Evolutionary conservation across 2,113 vertebrate species (phyloP).

Genomic region (Protobothrops flavoviridis): DNA sequence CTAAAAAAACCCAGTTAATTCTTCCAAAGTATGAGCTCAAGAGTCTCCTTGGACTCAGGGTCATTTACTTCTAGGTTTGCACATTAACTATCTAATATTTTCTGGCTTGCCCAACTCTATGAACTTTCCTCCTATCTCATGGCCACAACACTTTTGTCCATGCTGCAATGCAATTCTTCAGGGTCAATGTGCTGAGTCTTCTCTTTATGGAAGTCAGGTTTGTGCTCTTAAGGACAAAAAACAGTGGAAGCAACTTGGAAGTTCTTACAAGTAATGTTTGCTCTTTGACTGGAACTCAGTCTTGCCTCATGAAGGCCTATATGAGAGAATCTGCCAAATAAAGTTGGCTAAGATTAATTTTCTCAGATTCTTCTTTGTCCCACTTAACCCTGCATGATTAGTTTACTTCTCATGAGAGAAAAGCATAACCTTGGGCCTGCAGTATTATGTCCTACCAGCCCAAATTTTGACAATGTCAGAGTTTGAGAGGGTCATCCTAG

Average conservation of each 20-base stretch:
- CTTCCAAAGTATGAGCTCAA: constrained; percentile 1
- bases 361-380: not conserved
- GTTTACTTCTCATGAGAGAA: not conserved
- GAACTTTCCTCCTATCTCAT: not conserved
- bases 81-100: not conserved
- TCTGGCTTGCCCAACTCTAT: not conserved
- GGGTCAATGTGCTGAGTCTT: not conserved
- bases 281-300: not conserved
- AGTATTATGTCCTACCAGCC: not conserved
- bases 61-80: not conserved
- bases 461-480: not conserved
- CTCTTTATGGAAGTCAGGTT: not conserved
- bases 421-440: not conserved
- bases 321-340: not conserved
- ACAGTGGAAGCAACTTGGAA: not conserved
- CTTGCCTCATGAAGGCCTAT: not conserved
- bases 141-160: not conserved
- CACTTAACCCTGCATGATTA: not conserved
- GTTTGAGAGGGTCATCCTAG: not conserved
- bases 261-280: not conserved
- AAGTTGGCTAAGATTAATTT: not conserved
- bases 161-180: not conserved
- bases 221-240: not conserved
- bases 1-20: not conserved
- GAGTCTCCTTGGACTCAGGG: not conserved